Conservation (phyloP, 2,113 vertebrate genomes). For the Benthochromis sp. region DNA sequence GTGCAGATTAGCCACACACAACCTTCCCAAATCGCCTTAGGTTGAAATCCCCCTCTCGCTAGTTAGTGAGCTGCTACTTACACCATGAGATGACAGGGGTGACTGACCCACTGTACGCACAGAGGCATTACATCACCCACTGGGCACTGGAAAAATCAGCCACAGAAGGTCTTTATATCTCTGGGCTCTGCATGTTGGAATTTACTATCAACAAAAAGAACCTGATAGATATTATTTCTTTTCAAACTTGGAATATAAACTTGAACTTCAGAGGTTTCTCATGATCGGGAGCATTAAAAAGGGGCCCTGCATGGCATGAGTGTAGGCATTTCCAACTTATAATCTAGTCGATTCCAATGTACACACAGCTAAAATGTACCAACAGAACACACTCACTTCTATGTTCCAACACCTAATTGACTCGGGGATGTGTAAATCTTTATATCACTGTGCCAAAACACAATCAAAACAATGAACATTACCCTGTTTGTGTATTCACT, state of each 20-base stretch:
- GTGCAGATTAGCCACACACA: conserved; percentile 60
- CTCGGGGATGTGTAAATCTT: not conserved
- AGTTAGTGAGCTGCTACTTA: conserved; percentile 60
- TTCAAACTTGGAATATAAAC: not conserved
- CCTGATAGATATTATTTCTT: not conserved
- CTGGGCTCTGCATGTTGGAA: not conserved
- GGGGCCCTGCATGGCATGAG: not conserved
- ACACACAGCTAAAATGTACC: not conserved
- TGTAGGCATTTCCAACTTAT: not conserved
- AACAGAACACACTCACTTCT: not conserved
- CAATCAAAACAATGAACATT: not conserved
- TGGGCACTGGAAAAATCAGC: not conserved
- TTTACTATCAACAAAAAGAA: not conserved
- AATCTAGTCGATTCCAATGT: not conserved
- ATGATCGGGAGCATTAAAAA: conserved; percentile 7
- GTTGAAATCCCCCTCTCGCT: conserved; percentile 49
- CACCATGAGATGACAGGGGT: conserved; percentile 53
- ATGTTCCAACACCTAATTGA: not conserved
- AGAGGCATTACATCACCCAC: conserved; percentile 6
- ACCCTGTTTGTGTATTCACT: not conserved
- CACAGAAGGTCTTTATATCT: not conserved
- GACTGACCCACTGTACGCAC: conserved; percentile 12
- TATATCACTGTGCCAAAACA: not conserved
- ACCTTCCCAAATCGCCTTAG: conserved; percentile 59
- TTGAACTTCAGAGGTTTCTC: not conserved